Evolutionary conservation across 2,888 invertebrate species (phyloP).

Genomic region (Diplolepis rosae): DNA sequence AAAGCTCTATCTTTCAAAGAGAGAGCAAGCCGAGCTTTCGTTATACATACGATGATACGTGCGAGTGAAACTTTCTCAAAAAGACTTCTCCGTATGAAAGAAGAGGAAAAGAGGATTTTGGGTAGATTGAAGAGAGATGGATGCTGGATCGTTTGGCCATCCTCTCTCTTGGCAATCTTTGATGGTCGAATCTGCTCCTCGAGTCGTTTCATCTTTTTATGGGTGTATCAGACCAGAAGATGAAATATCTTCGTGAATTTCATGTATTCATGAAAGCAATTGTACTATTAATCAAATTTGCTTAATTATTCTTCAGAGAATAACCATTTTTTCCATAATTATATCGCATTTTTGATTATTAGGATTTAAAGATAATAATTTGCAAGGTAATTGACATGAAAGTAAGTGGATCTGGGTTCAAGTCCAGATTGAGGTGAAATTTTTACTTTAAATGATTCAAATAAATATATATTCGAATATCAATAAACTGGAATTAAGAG

Average conservation of each 20-base stretch:
- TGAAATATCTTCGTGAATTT: neutral
- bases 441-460: too few species aligned
- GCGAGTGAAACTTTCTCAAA: slow-evolving; percentile 54
- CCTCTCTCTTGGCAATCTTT: slow-evolving; percentile 49
- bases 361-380: too few species aligned
- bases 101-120: slow-evolving; percentile 44
- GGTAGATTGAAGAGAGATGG: slow-evolving; percentile 43
- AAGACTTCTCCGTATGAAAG: slow-evolving; percentile 49
- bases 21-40: slow-evolving; percentile 57
- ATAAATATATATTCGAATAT: too few species aligned
- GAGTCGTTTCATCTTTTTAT: slow-evolving; percentile 20
- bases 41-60: slow-evolving; percentile 59
- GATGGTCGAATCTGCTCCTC: slow-evolving; percentile 47
- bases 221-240: neutral
- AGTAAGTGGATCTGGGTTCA: too few species aligned
- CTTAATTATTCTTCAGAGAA: neutral
- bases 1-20: slow-evolving; percentile 66
- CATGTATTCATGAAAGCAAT: neutral
- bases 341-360: too few species aligned
- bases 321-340: too few species aligned
- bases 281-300: neutral
- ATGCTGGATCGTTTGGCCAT: slow-evolving; percentile 37
- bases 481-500: too few species aligned
- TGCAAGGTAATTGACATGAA: too few species aligned
- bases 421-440: too few species aligned